Conservation (phyloP, 2,797 vertebrate species). For the Hapalemur alaotrensis region DNA sequence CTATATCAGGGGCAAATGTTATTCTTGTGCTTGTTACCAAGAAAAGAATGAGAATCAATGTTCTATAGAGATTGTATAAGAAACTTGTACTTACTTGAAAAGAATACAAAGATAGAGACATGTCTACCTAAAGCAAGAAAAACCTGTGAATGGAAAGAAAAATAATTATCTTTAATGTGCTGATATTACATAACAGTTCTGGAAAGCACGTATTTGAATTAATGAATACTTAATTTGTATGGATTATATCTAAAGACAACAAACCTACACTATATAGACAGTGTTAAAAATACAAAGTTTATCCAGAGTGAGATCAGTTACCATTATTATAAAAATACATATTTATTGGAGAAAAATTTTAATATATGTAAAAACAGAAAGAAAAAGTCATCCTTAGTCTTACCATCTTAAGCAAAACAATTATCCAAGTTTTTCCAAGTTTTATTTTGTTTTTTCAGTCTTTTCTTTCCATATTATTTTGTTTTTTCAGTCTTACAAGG, state of each 20-base stretch:
- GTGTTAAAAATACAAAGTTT: constrained; percentile 28
- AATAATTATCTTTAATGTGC: constrained; percentile 29
- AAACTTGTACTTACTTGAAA: constrained; percentile 11
- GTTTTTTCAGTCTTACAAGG: neutral
- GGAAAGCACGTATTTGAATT: constrained; percentile 42
- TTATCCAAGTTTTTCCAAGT: neutral
- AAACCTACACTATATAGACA: neutral
- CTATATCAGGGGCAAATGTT: neutral
- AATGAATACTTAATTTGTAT: constrained; percentile 48
- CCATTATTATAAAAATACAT: constrained; percentile 16
- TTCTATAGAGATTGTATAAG: constrained; percentile 8
- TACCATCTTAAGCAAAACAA: neutral
- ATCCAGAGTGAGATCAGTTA: constrained; percentile 31
- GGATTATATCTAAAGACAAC: constrained; percentile 21
- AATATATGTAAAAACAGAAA: neutral
- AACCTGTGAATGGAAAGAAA: constrained; percentile 43
- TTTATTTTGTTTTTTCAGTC: neutral
- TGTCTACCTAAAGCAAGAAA: constrained; percentile 23
- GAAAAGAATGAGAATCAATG: neutral
- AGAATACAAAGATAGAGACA: constrained; percentile 31
- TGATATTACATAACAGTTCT: constrained; percentile 65
- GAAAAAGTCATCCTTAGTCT: neutral
- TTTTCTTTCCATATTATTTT: neutral
- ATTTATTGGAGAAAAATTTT: constrained; percentile 27
- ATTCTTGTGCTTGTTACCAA: constrained; percentile 40